These are phyloP conservation scores for Calliphora vicina DNA, from an alignment of 1,140 invertebrate species.

Conservation along the genomic window DNA sequence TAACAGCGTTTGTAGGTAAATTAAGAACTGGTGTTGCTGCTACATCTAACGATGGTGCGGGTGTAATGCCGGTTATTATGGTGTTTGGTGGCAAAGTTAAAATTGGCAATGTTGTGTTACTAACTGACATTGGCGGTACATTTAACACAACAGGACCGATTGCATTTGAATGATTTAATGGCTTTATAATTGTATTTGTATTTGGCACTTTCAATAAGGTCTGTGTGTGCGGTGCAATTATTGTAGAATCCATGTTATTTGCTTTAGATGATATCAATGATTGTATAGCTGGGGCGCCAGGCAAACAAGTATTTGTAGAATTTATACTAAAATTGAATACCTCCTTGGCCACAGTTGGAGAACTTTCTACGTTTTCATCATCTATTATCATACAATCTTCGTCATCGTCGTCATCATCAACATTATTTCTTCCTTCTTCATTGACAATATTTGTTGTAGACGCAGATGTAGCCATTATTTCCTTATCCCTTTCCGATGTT, in stretches of 20 bases:
- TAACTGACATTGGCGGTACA: neutral
- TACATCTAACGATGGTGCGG: neutral
- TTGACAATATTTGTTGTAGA: neutral
- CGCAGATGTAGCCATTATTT: too few relatives aligned
- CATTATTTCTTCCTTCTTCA: neutral
- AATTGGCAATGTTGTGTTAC: neutral
- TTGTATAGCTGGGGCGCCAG: neutral
- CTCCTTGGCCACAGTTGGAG: neutral
- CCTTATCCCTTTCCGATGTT: too few relatives aligned
- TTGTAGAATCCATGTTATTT: neutral
- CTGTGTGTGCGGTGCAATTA: neutral
- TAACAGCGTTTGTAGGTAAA: slow-evolving; percentile 27
- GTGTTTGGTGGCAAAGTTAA: slow-evolving; percentile 11
- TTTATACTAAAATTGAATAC: neutral
- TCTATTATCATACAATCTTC: slow-evolving; percentile 40
- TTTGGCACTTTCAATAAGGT: neutral
- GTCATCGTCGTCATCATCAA: slow-evolving; percentile 23
- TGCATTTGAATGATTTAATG: neutral
- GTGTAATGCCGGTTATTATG: neutral
- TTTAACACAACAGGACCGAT: neutral
- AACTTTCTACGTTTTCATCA: neutral
- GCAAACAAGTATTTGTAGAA: neutral
- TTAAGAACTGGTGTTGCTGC: neutral
- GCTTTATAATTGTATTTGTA: neutral
- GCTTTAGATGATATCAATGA: neutral